A percentile compares a stretch with the other conserved stretches of the same genome.
These are phyloP conservation scores for Agrilus planipennis DNA, from an alignment of 1,140 invertebrate species.

Conservation along the genomic window DNA sequence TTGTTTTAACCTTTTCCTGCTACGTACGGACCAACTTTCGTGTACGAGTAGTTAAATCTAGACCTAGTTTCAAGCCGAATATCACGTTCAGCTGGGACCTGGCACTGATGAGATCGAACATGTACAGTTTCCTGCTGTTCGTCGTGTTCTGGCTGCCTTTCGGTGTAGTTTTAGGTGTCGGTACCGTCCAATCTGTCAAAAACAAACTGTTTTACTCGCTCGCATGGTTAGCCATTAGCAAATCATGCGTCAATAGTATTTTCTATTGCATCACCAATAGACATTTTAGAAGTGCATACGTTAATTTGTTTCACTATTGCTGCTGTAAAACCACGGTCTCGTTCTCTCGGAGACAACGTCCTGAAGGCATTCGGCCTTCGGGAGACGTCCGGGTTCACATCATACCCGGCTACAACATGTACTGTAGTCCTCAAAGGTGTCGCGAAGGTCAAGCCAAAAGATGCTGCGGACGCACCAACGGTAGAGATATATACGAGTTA, in stretches of 20 bases:
- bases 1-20: conserved; percentile 37
- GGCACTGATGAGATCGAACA: conserved; percentile 49
- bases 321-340: conserved; percentile 70
- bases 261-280: conserved; percentile 53
- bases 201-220: conserved; percentile 47
- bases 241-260: conserved; percentile 55
- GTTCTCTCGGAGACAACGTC: conserved; percentile 49
- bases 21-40: conserved; percentile 37
- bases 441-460: conserved; percentile 33
- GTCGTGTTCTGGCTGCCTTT: conserved; percentile 58
- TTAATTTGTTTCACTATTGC: conserved; percentile 70
- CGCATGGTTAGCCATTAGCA: conserved; percentile 55
- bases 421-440: conserved; percentile 44
- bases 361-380: conserved; percentile 42
- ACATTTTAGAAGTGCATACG: conserved; percentile 62
- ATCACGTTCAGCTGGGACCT: conserved; percentile 51
- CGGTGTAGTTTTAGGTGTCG: conserved; percentile 41
- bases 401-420: conserved; percentile 59
- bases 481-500: conserved; percentile 47
- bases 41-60: conserved; percentile 33
- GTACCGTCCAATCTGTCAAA: conserved; percentile 37
- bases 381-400: conserved; percentile 66
- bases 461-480: conserved; percentile 20
- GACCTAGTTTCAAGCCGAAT: conserved; percentile 48
- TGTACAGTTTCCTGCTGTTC: conserved; percentile 52